Percentiles rank a stretch among this genome's conserved stretches.
phyloP scores from a whole-genome alignment of 2,797 vertebrate species.

The Hozukius guyotensis region DNA sequence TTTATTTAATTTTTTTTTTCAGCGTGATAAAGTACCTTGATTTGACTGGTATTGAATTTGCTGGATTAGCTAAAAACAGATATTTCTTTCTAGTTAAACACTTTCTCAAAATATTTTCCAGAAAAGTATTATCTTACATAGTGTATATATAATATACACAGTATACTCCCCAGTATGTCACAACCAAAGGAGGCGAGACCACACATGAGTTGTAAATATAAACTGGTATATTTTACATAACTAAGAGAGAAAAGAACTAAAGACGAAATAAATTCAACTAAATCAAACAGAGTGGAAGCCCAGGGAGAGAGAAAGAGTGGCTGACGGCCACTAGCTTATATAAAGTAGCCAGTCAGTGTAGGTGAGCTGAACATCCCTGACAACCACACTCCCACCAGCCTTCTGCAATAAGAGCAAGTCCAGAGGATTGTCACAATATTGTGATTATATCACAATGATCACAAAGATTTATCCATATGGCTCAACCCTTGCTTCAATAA shows the following conservation, averaged over 20 bases:
- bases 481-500: no score
- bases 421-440: background rate
- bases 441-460: background rate
- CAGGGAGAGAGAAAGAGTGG: background rate
- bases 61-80: background rate
- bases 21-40: background rate
- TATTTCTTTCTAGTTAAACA: background rate
- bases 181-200: background rate
- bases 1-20: background rate
- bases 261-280: background rate
- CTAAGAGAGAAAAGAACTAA: background rate
- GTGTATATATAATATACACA: background rate
- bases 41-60: background rate
- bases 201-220: background rate
- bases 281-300: background rate
- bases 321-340: background rate
- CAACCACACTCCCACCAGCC: background rate
- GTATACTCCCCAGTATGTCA: background rate
- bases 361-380: background rate
- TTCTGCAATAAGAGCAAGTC: background rate
- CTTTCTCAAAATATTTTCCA: no score
- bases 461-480: no score
- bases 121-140: background rate
- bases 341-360: background rate
- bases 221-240: background rate